Conservation (phyloP, 1,140 invertebrate genomes). For the Spodoptera litura region DNA sequence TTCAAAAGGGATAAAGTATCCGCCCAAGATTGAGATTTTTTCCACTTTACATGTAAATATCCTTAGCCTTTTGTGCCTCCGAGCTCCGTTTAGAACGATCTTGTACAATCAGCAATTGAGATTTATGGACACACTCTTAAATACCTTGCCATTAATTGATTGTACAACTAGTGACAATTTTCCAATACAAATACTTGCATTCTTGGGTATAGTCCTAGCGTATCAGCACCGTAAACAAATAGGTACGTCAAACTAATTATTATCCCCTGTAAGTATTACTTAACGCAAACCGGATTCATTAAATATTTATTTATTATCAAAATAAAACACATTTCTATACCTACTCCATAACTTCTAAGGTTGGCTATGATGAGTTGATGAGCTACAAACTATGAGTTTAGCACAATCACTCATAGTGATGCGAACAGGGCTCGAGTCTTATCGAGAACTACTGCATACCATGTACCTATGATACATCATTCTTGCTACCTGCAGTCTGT, state of each 20-base stretch:
- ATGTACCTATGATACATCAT: conserved; percentile 35
- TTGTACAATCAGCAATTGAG: conserved; percentile 20
- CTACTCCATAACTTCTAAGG: conserved; percentile 59
- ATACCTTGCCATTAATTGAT: conserved; percentile 17
- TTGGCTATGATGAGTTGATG: conserved; percentile 73
- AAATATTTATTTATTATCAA: conserved; percentile 48
- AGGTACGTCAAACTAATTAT: conserved; percentile 19
- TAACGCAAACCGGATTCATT: conserved; percentile 45
- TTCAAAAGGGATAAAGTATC: conserved; percentile 70
- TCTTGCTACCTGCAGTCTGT: conserved; percentile 7
- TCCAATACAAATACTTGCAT: conserved; percentile 21
- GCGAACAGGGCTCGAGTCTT: conserved; percentile 66
- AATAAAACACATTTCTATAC: conserved; percentile 50
- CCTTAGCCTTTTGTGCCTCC: conserved; percentile 20
- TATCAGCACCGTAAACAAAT: conserved; percentile 38
- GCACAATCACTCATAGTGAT: conserved; percentile 85
- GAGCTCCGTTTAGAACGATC: not conserved
- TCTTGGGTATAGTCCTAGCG: conserved; percentile 19
- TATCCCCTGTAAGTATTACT: conserved; percentile 44
- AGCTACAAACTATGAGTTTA: conserved; percentile 83
- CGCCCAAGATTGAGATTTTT: conserved; percentile 42
- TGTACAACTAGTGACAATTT: conserved; percentile 24
- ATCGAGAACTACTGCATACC: conserved; percentile 57
- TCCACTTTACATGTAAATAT: conserved; percentile 10
- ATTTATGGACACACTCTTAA: not conserved